Conservation (phyloP, 2,797 vertebrate species). For the Harpagifer antarcticus region DNA sequence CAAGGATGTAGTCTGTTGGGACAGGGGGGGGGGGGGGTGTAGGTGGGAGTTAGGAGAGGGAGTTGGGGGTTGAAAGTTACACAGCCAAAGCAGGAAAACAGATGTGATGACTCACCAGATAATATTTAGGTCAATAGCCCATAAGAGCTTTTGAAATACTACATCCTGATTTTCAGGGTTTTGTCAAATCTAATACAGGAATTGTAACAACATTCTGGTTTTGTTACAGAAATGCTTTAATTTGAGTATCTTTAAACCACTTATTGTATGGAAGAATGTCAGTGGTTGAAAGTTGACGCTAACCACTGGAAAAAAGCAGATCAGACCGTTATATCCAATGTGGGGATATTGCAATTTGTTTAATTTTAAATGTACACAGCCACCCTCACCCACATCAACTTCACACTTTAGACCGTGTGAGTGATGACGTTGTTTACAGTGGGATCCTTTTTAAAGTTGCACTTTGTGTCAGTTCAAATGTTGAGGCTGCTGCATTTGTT, state of each 20-base stretch:
- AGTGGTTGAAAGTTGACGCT: constrained; percentile 1
- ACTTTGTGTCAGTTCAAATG: neutral
- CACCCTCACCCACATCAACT: neutral
- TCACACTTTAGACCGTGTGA: neutral
- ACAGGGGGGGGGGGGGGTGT: neutral
- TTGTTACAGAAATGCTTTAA: neutral
- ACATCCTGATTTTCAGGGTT: neutral
- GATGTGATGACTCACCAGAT: constrained; percentile 76
- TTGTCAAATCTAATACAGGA: neutral
- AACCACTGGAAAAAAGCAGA: neutral
- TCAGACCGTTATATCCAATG: neutral
- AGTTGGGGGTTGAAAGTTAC: constrained; percentile 43
- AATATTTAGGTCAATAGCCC: constrained; percentile 64
- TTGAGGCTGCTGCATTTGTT: neutral
- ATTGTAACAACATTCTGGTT: neutral
- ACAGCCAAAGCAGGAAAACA: constrained; percentile 67
- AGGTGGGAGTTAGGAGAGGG: neutral
- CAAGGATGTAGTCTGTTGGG: neutral
- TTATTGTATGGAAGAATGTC: neutral
- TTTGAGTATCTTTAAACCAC: neutral
- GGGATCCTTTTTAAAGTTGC: neutral
- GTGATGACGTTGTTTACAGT: neutral
- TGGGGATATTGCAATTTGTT: neutral
- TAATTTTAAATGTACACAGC: neutral
- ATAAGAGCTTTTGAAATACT: neutral